Evolutionary conservation across 2,888 invertebrate species (phyloP), one percentile per base, ranked within the genome.

Genomic region (Dermolepida albohirtum): DNA sequence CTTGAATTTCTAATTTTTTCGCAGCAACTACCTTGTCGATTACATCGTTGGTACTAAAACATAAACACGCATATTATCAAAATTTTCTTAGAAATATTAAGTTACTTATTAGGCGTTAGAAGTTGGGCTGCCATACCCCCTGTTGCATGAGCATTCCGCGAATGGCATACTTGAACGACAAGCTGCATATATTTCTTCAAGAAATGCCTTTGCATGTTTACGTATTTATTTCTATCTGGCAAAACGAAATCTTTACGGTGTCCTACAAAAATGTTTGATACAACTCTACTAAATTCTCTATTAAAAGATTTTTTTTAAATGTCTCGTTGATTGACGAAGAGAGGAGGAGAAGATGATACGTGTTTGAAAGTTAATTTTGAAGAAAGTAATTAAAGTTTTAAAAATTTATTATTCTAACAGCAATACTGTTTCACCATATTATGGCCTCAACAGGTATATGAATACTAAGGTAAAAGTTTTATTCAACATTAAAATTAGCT

Each of bases 101-200:
- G 82, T 79, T 72, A 85, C 85, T 81, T 79, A 22, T 79, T 76
- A 67, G 83, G 78, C 2, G 84, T 83, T 6, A 90, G 79, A 74
- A 89, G 84, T 41, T 86, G 84, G 0, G 91, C 89, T 1, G 89
- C 88, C 91, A 90, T 90, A 4, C 90, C 90, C 0, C 90, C 89
- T 0, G 90, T 90, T 12, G 89, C 90, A 6, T 86, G 86, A 0
- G 89, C 89, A 1, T 86, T 87, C 59, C 89, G 84, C 44, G 81
- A 83, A 74, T 89, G 90, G 71, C 89, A 89, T 4, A 86, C 85
- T 50, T 83, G 81, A 12, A 90, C 84, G 0, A 90, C 87, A 34
- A 89, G 79, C 72, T 85, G 82, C 83, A 90, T 84, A 78, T 91
- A 92, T 69, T 86, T 86, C 59, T 85, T 85, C 70, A 92, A 82